phyloP scores from a whole-genome alignment of 2,888 invertebrate species.

The Eledone cirrhosa region DNA sequence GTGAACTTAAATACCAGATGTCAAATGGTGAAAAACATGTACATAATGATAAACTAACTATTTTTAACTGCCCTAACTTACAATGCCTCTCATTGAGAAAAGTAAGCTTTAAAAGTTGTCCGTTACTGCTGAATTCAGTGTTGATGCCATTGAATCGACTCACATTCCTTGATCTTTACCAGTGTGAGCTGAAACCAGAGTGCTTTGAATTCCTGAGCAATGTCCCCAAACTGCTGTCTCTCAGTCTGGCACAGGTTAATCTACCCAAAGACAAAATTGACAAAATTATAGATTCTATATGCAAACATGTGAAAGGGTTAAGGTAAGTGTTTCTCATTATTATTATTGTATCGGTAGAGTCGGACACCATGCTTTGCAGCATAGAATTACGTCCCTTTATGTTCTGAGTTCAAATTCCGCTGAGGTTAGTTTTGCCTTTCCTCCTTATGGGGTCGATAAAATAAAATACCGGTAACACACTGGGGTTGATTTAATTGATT shows the following conservation, averaged over 20 bases:
- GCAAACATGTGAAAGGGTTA: constrained; percentile 68
- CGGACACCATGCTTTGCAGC: too few relatives aligned
- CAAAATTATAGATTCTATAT: constrained; percentile 68
- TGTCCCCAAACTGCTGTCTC: constrained; percentile 76
- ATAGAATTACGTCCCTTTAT: too few relatives aligned
- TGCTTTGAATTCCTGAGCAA: constrained; percentile 75
- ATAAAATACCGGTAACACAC: too few relatives aligned
- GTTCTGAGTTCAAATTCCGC: too few relatives aligned
- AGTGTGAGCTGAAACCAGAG: constrained; percentile 68
- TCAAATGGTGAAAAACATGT: constrained; percentile 18
- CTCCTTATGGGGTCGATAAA: too few relatives aligned
- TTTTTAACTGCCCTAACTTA: constrained; percentile 39
- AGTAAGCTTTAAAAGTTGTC: constrained; percentile 35
- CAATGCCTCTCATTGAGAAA: constrained; percentile 43
- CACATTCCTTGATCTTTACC: constrained; percentile 78
- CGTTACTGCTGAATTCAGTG: constrained; percentile 66
- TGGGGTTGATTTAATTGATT: too few relatives aligned
- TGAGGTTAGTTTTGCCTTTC: too few relatives aligned
- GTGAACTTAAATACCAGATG: constrained; percentile 39
- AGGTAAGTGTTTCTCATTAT: constrained; percentile 64
- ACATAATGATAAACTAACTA: constrained; percentile 27
- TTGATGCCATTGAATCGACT: constrained; percentile 73
- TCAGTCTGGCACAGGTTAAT: constrained; percentile 84
- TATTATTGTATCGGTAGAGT: neutral
- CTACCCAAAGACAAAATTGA: constrained; percentile 69